Evolutionary conservation across 2,888 invertebrate genomes (phyloP).

Genomic region (Phalera bucephala): DNA sequence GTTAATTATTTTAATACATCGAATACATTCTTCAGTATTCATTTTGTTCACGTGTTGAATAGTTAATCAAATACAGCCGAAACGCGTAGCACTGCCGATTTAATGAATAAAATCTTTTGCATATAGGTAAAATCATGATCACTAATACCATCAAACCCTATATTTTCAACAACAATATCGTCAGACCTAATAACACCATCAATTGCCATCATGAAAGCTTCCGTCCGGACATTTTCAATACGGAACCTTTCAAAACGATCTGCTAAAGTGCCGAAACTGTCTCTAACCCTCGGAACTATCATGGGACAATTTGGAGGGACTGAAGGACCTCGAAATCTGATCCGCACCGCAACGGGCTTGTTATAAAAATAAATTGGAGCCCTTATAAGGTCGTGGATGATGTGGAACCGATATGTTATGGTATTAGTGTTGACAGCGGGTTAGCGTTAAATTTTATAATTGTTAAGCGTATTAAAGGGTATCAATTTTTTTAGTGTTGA

Average conservation of each 20-base stretch:
- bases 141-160: too few species aligned
- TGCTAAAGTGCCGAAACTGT: conserved; percentile 19
- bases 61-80: too few species aligned
- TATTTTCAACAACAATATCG: too few species aligned
- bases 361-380: conserved; percentile 42
- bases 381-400: conserved; percentile 37
- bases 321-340: conserved; percentile 31
- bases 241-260: conserved; percentile 15
- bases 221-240: conserved; percentile 4
- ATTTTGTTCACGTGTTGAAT: too few species aligned
- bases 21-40: too few species aligned
- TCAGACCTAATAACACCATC: too few species aligned
- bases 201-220: not conserved
- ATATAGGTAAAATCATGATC: too few species aligned
- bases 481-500: too few species aligned
- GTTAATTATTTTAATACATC: too few species aligned
- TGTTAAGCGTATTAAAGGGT: too few species aligned
- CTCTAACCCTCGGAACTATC: conserved; percentile 26
- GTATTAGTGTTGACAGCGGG: conserved; percentile 12
- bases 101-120: too few species aligned
- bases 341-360: conserved; percentile 23
- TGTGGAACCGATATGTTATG: conserved; percentile 37
- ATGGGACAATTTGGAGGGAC: conserved; percentile 16
- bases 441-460: not conserved
- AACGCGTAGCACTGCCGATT: too few species aligned